Conservation (phyloP, 2,113 vertebrate genomes). For the Quiscalus mexicanus region DNA sequence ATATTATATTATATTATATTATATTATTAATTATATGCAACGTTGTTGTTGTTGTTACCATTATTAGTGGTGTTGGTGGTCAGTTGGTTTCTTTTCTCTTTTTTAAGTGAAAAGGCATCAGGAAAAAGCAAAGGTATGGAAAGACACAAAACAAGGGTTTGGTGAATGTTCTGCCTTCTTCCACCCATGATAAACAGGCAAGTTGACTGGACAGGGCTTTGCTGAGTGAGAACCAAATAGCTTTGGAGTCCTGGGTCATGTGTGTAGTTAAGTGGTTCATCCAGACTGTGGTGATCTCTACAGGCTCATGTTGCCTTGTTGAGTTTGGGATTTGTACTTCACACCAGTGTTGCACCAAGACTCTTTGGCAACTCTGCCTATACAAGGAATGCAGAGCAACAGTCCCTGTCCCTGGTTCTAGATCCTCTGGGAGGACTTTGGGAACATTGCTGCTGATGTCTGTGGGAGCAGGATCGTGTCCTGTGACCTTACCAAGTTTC, state of each 20-base stretch:
- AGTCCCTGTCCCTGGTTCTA: background rate
- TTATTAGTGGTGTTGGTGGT: background rate
- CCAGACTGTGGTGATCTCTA: background rate
- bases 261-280: background rate
- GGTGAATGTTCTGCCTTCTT: background rate
- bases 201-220: background rate
- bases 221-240: background rate
- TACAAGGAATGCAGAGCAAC: background rate
- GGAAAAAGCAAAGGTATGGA: background rate
- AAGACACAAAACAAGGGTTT: background rate
- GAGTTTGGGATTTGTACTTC: background rate
- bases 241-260: too few species aligned
- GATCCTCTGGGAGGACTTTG: constrained; percentile 36
- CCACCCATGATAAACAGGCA: background rate
- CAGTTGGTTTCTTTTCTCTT: background rate
- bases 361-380: background rate
- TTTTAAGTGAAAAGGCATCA: background rate
- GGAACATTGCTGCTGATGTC: background rate
- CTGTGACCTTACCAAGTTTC: constrained; percentile 50
- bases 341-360: background rate
- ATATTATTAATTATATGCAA: background rate
- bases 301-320: background rate
- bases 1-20: background rate
- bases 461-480: background rate
- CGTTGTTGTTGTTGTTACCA: background rate